Conservation (phyloP, 92 coral and sea anemone species). For the Porites divaricata region DNA sequence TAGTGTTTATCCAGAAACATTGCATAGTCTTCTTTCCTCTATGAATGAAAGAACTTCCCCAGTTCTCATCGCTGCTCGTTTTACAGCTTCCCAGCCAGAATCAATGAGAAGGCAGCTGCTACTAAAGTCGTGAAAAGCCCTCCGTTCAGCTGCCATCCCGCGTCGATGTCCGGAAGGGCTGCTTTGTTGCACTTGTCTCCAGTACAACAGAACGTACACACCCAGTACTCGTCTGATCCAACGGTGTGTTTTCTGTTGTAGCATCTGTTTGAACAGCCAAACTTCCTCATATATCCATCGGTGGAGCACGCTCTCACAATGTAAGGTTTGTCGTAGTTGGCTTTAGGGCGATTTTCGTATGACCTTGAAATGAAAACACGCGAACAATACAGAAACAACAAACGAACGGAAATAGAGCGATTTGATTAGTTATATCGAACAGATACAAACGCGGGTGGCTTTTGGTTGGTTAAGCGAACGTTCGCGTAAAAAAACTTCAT, state of each 20-base stretch:
- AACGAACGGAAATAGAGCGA: too few species aligned
- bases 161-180: neutral
- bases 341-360: too few species aligned
- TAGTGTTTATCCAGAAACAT: neutral
- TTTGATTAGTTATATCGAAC: too few species aligned
- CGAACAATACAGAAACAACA: too few species aligned
- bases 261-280: conserved; percentile 11
- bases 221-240: conserved; percentile 5
- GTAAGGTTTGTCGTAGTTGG: neutral
- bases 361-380: too few species aligned
- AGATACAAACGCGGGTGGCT: too few species aligned
- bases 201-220: conserved; percentile 14
- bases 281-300: neutral
- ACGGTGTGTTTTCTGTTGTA: neutral
- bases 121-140: neutral
- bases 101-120: neutral
- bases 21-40: neutral
- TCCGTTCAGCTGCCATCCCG: neutral
- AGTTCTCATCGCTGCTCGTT: neutral
- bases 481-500: too few species aligned
- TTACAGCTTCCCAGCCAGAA: neutral
- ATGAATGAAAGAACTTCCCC: neutral
- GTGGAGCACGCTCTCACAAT: neutral
- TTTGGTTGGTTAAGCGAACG: too few species aligned
- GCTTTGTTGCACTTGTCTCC: conserved; percentile 18